Conservation (phyloP, 2,797 vertebrate genomes). For the Chiroxiphia lanceolata region DNA sequence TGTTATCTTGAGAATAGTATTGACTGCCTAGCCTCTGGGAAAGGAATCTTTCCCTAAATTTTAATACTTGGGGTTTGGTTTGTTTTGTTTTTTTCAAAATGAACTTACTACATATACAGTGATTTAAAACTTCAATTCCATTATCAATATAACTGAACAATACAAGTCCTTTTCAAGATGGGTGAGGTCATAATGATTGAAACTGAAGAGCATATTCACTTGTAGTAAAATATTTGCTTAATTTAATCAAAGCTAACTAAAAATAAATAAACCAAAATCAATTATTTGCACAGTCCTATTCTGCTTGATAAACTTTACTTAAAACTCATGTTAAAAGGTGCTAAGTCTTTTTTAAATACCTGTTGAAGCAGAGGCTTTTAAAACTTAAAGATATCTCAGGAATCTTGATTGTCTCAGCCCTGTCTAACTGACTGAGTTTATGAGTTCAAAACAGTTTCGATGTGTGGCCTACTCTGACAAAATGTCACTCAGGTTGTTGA, state of each 20-base stretch:
- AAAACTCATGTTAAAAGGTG: not conserved
- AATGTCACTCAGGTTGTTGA: not conserved
- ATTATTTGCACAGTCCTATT: not conserved
- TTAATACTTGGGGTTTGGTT: not conserved
- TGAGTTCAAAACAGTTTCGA: not conserved
- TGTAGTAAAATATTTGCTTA: not conserved
- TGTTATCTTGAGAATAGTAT: not conserved
- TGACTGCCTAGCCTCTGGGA: not conserved
- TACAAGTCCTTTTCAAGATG: not conserved
- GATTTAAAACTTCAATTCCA: not conserved
- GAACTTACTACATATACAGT: not conserved
- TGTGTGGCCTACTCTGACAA: not conserved
- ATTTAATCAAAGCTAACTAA: not conserved
- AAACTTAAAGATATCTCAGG: not conserved
- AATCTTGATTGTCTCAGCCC: not conserved
- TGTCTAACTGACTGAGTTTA: not conserved
- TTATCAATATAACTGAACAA: not conserved
- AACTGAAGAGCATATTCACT: not conserved
- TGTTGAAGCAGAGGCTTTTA: not conserved
- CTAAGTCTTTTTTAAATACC: fast-evolving
- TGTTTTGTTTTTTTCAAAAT: fast-evolving
- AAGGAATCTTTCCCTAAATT: not conserved
- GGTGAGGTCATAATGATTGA: not conserved
- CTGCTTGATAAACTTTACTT: not conserved
- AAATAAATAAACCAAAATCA: not conserved